Evolutionary conservation across 2,797 vertebrate species (phyloP), one percentile per base, ranked within the genome.

Genomic region (Urophycis tenuis): DNA sequence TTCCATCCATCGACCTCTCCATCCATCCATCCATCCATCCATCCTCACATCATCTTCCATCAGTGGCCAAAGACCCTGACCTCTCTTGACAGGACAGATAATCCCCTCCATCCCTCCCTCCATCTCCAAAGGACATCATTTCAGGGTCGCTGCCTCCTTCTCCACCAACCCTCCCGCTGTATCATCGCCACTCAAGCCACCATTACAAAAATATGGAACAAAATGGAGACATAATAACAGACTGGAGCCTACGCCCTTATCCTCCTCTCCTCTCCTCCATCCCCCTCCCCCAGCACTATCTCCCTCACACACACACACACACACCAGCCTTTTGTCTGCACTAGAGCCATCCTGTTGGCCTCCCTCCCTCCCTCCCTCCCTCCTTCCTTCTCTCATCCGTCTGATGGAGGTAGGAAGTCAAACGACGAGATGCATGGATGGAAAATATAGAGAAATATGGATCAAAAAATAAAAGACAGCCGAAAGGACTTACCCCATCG

Each of bases 401-500:
- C 67, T 17, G 67, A 30, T 19, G 12, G 67, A 30, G 29, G 29
- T 29, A 17, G 11, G 25, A 70, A 17, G 67, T 30, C 8, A 70
- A 70, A 70, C 29, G 11, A 70, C 30, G 67, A 70, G 29, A 70
- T 30, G 64, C 25, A 25, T 25, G 30, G 49, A 35, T 22, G 17
- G 39, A 29, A 77, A 53, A 67, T 7, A 33, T 25, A 53, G 25
- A 75, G 15, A 74, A 10, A 41, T 41, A 41, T 41, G 17, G 2
- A 41, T 41, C 0, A 3, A 17, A 7, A 41, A 41, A 41, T 8
- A 36, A 41, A 39, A 30, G 45, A 74, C 82, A 87, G 80, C 84
- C 39, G 84, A 83, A 77, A 87, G 87, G 88, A 89, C 90, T 91
- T 87, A 91, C 90, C 89, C 90, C 90, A 89, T 91, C 85, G 85